Conservation (phyloP, 2,797 vertebrate species). For the Siniperca undulata region DNA sequence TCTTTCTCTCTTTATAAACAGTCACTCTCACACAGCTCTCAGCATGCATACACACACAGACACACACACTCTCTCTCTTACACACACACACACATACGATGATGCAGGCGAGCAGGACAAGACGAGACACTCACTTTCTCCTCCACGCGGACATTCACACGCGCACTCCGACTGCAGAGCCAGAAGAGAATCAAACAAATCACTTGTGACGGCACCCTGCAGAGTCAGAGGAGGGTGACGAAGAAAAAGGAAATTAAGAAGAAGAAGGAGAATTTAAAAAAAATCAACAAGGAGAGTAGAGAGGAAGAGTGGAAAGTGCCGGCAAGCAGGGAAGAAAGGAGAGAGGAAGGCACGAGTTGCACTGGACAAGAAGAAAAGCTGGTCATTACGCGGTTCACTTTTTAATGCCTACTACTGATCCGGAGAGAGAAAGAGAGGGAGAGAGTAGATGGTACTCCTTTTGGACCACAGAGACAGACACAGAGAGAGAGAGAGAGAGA, state of each 20-base stretch:
- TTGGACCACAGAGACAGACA: conserved; percentile 13
- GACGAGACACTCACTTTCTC: conserved; percentile 81
- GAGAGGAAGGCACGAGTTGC: conserved; percentile 62
- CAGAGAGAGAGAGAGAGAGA: background rate
- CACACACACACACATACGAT: conserved; percentile 32
- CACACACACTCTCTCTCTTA: conserved; percentile 9
- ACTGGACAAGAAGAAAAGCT: conserved; percentile 53
- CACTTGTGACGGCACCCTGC: conserved; percentile 67
- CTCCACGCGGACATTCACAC: conserved; percentile 80
- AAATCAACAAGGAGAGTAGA: conserved; percentile 9
- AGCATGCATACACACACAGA: conserved; percentile 54
- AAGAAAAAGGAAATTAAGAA: conserved; percentile 32
- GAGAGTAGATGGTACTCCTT: conserved; percentile 23
- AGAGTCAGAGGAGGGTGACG: conserved; percentile 59
- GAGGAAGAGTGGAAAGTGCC: conserved; percentile 54
- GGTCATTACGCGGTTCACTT: conserved; percentile 66
- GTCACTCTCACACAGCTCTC: conserved; percentile 50
- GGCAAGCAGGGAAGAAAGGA: conserved; percentile 20
- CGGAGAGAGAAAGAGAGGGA: conserved; percentile 32
- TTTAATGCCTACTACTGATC: conserved; percentile 60
- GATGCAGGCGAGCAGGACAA: conserved; percentile 62
- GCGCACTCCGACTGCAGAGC: conserved; percentile 60
- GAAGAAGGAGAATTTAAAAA: conserved; percentile 4
- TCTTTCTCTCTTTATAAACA: conserved; percentile 53
- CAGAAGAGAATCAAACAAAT: conserved; percentile 72